Evolutionary conservation across 2,888 invertebrate genomes (phyloP).

Genomic region (Candidula unifasciata): DNA sequence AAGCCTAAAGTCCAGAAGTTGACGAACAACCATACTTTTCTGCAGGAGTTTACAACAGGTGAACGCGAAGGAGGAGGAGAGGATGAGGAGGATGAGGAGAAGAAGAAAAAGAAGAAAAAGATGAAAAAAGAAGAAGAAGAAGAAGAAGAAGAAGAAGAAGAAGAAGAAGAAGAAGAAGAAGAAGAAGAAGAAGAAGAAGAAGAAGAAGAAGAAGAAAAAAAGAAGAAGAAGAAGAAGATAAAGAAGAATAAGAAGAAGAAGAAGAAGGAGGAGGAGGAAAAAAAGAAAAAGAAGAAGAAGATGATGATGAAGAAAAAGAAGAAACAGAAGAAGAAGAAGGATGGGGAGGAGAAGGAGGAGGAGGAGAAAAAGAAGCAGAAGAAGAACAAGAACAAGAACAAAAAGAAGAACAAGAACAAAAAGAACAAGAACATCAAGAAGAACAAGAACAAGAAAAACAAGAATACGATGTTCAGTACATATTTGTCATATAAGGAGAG

Average conservation of each 20-base stretch:
- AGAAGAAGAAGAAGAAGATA: constrained; percentile 27
- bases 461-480: no score
- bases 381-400: not conserved
- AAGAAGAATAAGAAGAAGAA: constrained; percentile 26
- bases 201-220: not conserved
- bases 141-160: no score
- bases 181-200: not conserved
- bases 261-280: constrained; percentile 22
- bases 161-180: not conserved
- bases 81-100: no score
- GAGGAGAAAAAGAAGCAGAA: not conserved
- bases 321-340: not conserved
- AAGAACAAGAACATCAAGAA: not conserved
- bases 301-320: not conserved
- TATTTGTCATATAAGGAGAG: no score
- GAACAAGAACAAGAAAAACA: no score
- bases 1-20: no score
- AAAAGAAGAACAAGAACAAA: not conserved
- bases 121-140: no score
- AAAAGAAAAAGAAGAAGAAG: not conserved
- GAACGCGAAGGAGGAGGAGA: not conserved
- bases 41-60: no score
- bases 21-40: no score
- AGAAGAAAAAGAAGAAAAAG: no score
- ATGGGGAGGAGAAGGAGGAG: not conserved